A percentile compares a stretch with the other conserved stretches of the same genome.
Evolutionary conservation across 2,113 vertebrate genomes (phyloP).

Genomic region (Microtus montanus): DNA sequence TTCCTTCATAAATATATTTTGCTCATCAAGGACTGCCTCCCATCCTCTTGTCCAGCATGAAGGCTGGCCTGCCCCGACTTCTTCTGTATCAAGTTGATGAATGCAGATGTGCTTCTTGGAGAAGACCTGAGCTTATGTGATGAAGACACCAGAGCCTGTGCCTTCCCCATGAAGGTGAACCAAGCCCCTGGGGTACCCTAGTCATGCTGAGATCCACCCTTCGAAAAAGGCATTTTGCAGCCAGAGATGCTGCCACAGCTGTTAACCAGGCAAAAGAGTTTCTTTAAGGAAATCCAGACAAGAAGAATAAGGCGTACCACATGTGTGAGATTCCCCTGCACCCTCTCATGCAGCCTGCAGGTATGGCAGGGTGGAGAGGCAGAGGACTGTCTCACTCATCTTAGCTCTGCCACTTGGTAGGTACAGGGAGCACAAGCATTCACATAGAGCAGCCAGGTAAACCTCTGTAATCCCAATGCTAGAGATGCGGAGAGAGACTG

Average conservation of each 20-base stretch:
- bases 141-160: neutral
- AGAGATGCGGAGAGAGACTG: neutral
- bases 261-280: conserved; percentile 37
- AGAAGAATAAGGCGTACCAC: conserved; percentile 17
- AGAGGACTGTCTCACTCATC: neutral
- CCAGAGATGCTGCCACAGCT: conserved; percentile 29
- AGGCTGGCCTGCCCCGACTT: conserved; percentile 11
- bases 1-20: conserved; percentile 43
- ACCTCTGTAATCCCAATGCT: neutral
- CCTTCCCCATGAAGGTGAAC: neutral
- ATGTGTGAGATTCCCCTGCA: neutral
- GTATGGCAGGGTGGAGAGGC: neutral
- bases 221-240: conserved; percentile 49
- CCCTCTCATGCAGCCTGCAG: neutral
- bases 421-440: too few species aligned
- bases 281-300: conserved; percentile 68
- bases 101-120: neutral
- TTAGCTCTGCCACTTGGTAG: neutral
- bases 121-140: neutral
- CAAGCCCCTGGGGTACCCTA: neutral
- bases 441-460: neutral
- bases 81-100: neutral
- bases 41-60: neutral
- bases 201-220: neutral
- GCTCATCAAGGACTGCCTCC: neutral